Evolutionary conservation across 2,888 invertebrate species (phyloP), one percentile per base, ranked within the genome.

Genomic region (Napeogenes inachia): DNA sequence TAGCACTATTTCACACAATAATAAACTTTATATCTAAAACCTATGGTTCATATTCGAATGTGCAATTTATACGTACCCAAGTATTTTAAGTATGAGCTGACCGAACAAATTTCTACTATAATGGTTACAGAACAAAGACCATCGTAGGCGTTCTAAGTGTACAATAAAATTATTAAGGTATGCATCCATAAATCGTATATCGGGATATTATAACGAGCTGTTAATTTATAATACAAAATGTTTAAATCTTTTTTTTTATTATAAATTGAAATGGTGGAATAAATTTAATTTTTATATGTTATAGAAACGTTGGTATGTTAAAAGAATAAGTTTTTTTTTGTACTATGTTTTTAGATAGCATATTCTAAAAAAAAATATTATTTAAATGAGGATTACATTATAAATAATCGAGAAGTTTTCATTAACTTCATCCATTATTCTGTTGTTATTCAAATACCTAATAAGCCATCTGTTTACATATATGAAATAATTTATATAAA

Each of bases 141-240:
- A 72, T 68, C 69, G 76, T 76, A 74, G 76, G 76, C 73, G 75
- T 68, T 60, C 70, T 73, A 71, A 75, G 70, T 74, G 75, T 66
- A 75, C 80, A 79, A 80, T 81, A 79, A 82, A 80, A 80, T 81
- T 78, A 82, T 81, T 77, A 77, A 73, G 72, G 75, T 72, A 75
- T 62, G 61, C 70, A 70, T 65, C 70, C 65, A 71, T 71, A 73
- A 63, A 67, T 61, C 62, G 59, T 73, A 70, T 68, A 73, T 69
- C 58, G 54, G 58, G 68, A 64, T 45, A 70, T 68, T 13, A 47
- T 56, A 65, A 68, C 50, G 78, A 80, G 82, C 30, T 68, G 75
- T 54, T 77, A 62, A 38, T 21, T 57, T 59, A n/a, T n/a, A n/a
- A 10, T 10, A 10, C 30, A 4, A 32, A 33, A 33, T 13, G 21